A percentile compares a stretch with the other conserved stretches of the same genome.
Evolutionary conservation across 1,140 invertebrate genomes (phyloP).

Genomic region (Ceratina japonica): DNA sequence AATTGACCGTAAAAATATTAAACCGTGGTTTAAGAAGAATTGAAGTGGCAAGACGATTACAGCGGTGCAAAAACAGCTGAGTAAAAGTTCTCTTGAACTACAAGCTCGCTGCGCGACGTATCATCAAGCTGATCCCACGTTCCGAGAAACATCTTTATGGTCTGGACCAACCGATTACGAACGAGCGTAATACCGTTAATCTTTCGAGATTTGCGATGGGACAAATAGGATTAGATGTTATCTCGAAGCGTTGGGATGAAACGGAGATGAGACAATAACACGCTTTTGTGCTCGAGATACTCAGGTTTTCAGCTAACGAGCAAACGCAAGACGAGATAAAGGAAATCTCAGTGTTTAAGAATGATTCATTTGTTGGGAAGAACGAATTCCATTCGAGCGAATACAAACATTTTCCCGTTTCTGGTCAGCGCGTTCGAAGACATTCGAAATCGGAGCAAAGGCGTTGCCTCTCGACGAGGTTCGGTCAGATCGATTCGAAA

Average conservation of each 20-base stretch:
- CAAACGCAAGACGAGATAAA: constrained; percentile 26
- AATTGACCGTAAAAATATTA: no score
- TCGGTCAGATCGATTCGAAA: constrained; percentile 46
- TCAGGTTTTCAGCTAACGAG: constrained; percentile 7
- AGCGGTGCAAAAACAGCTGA: neutral
- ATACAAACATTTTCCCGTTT: constrained; percentile 34
- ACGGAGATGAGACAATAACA: neutral
- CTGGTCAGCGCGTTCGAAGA: constrained; percentile 23
- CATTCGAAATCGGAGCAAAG: constrained; percentile 26
- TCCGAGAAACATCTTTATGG: constrained; percentile 6
- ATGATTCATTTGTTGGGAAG: constrained; percentile 1
- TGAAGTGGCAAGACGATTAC: no score
- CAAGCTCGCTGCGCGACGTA: no score
- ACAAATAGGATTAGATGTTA: constrained; percentile 29
- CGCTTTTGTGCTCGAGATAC: neutral
- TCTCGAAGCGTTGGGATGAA: neutral
- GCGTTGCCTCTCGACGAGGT: constrained; percentile 53
- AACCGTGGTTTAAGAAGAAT: no score
- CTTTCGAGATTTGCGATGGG: neutral
- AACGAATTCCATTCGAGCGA: neutral
- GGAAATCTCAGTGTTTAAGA: neutral
- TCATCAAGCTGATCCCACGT: neutral
- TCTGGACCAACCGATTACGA: constrained; percentile 14
- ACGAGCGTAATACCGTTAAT: constrained; percentile 8
- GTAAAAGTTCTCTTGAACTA: neutral